Base-by-base conservation (phyloP, 2,888 invertebrate genomes). In the Drosophila birchii region DNA sequence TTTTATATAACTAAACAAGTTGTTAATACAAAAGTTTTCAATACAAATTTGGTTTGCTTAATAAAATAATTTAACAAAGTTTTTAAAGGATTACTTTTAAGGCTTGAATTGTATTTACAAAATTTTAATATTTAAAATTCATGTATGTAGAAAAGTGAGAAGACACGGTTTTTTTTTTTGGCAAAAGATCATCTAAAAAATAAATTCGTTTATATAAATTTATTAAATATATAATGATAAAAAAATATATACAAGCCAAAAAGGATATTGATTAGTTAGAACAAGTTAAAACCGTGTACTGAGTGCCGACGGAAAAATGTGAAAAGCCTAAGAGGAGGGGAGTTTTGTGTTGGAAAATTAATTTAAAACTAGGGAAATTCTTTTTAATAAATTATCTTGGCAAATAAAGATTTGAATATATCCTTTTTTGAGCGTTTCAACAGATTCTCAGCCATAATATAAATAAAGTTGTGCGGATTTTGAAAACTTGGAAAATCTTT, bases 231-330 rank as follows among this genome's bases (percentile, higher is more conserved):
- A 18, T 12, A 7, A 16, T 5, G 2, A 36, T 6, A 12, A n/a
- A 4, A 16, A n/a, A n/a, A 2, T 26, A 26, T n/a, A 5, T n/a
- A 11, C 16, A 14, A 26, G 23, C 5, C 16, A 16, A 29, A 5
- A n/a, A 11, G 47, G 7, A 14, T 32, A 18, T 8, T 32, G 18
- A 32, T 32, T 18, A 12, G 23, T 23, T 23, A 23, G 18, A 18
- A 14, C 18, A 32, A 32, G 18, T 18, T 32, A 5, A 20, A 49
- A 32, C 32, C 14, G 32, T 6, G 12, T 7, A 32, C 49, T 18
- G 32, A 49, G 7, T 49, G 14, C 49, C 49, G 49, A 49, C 49
- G 49, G 49, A 14, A 32, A 49, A 49, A 18, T 32, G 18, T 49
- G 5, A 32, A 18, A 32, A 12, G 0, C 18, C 5, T 32, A 14